Percentiles rank a stretch among this genome's conserved stretches.
These are phyloP conservation scores for Bradypodion pumilum DNA, from an alignment of 2,797 vertebrate species.

Conservation along the genomic window DNA sequence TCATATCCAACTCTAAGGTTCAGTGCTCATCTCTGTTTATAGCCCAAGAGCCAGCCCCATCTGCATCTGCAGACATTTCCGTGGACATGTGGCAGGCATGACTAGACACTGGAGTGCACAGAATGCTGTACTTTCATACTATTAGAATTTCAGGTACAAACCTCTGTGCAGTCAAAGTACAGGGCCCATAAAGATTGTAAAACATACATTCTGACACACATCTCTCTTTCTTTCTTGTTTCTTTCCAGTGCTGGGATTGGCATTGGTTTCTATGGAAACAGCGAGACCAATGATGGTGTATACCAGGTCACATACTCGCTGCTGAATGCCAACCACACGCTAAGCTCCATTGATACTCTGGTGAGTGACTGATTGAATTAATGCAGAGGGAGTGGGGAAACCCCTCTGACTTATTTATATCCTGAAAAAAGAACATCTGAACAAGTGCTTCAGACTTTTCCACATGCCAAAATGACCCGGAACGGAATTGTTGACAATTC, in stretches of 20 bases:
- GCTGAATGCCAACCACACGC: conserved; percentile 92
- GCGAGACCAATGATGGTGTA: conserved; percentile 93
- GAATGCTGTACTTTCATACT: no score
- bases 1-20: no score
- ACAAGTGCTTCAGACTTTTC: neutral
- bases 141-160: neutral
- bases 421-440: neutral
- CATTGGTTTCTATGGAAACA: conserved; percentile 97
- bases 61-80: no score
- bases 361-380: conserved; percentile 74
- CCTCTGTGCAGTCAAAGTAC: neutral
- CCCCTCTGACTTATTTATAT: neutral
- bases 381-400: neutral
- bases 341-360: conserved; percentile 89
- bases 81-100: no score
- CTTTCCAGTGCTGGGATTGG: conserved; percentile 87
- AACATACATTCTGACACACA: neutral
- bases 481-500: neutral
- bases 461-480: neutral
- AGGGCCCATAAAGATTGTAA: neutral
- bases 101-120: no score
- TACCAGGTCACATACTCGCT: conserved; percentile 93
- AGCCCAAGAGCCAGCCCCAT: no score
- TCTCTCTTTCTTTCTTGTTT: neutral
- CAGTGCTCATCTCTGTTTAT: no score